Evolutionary conservation across 2,797 vertebrate species (phyloP), one percentile per base, ranked within the genome.

Genomic region (Ara ararauna): DNA sequence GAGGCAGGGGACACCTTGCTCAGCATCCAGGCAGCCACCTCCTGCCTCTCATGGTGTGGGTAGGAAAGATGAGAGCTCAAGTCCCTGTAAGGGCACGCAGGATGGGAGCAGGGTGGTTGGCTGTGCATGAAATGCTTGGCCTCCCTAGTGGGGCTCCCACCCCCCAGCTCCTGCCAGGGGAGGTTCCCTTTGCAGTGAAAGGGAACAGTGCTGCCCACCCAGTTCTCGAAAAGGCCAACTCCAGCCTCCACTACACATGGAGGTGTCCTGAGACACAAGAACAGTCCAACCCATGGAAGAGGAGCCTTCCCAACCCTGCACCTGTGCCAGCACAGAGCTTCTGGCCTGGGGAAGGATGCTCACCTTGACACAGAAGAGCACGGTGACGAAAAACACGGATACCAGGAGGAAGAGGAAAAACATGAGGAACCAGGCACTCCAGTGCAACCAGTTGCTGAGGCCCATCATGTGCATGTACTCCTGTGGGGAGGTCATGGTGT

Each of bases 391-490:
- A 96, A 99, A 98, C 78, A 99, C 97, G 0, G 98, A 98, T 76
- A 99, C 96, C 85, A 99, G 98, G 51, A 99, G 98, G 96, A 99
- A 98, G 85, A 99, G 96, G 97, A 99, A 98, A 97, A 99, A 99
- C 98, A 99, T 98, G 93, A 99, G 98, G 97, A 99, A 99, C 99
- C 99, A 99, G 80, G 99, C 99, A 0, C 97, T 98, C 99, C 99
- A 99, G 97, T 99, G 99, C 67, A 99, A 98, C 99, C 99, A 99
- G 98, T 98, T 99, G 97, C 98, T 99, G 97, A 99, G 99, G 54
- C 99, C 99, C 99, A 99, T 99, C 99, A 99, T 99, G 92, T 98
- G 98, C 99, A 99, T 99, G 98, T 99, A 99, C 92, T 99, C 99
- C 99, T 99, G 97, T 2, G 62, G 73, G 77, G 85, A 94, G 66